Conservation (phyloP, 1,140 invertebrate species). For the Aphaenogaster floridana region DNA sequence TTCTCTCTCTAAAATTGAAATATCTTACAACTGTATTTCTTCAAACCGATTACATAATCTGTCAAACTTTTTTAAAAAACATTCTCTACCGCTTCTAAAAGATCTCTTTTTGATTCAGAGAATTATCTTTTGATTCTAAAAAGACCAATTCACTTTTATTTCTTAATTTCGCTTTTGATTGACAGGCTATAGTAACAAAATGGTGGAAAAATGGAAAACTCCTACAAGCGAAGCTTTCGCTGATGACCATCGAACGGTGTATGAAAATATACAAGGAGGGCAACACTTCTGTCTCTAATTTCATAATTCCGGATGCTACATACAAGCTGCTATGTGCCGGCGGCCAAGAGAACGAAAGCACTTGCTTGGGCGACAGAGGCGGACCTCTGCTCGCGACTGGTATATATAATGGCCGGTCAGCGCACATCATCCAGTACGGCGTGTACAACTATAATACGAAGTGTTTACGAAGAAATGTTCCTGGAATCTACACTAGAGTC, state of each 20-base stretch:
- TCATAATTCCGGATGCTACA: conserved; percentile 72
- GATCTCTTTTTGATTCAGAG: background rate
- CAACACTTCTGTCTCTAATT: conserved; percentile 33
- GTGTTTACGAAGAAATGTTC: conserved; percentile 76
- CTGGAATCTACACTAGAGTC: conserved; percentile 89
- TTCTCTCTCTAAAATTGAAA: background rate
- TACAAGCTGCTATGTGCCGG: conserved; percentile 89
- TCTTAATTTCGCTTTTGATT: background rate
- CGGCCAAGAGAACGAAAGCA: conserved; percentile 85
- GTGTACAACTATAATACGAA: conserved; percentile 87
- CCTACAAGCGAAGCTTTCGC: conserved; percentile 86
- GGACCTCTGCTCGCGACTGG: conserved; percentile 84
- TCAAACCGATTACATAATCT: background rate
- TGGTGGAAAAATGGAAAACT: conserved; percentile 84
- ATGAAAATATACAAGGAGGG: conserved; percentile 78
- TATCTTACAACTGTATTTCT: background rate
- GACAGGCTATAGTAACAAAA: conserved; percentile 87
- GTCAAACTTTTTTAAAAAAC: background rate
- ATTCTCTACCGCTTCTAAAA: background rate
- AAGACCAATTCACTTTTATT: background rate
- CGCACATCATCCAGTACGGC: conserved; percentile 85
- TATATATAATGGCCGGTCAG: conserved; percentile 70
- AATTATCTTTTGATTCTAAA: background rate
- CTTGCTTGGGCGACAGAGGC: conserved; percentile 87
- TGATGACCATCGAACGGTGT: conserved; percentile 85